Conservation (phyloP, 1,140 invertebrate species). For the Neuroterus valhalla region DNA sequence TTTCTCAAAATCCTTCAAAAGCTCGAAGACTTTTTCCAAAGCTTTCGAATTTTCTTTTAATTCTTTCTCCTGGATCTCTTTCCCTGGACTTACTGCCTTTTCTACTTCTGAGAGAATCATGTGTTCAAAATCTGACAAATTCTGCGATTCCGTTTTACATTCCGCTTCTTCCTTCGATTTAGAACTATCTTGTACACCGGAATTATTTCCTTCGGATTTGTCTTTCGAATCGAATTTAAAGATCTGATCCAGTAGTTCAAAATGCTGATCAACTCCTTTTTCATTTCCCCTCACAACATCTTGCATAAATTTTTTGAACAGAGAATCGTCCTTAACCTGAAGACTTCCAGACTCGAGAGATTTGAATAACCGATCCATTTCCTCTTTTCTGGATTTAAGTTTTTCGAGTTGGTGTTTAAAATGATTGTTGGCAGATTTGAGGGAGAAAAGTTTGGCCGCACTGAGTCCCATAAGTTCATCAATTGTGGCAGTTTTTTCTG, state of each 20-base stretch:
- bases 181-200: slow-evolving; percentile 36
- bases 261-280: no score
- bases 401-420: slow-evolving; percentile 55
- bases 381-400: slow-evolving; percentile 27
- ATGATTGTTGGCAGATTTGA: slow-evolving; percentile 56
- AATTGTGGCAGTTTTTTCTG: slow-evolving; percentile 49
- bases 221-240: no score
- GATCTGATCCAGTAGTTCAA: no score
- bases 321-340: background rate
- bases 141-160: slow-evolving; percentile 35
- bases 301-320: slow-evolving; percentile 36
- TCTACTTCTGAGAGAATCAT: slow-evolving; percentile 58
- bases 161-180: slow-evolving; percentile 39
- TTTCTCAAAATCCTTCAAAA: no score
- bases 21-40: no score
- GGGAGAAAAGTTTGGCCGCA: background rate
- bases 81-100: slow-evolving; percentile 35
- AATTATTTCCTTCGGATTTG: slow-evolving; percentile 25
- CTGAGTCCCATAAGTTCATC: slow-evolving; percentile 39
- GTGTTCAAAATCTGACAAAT: slow-evolving; percentile 48
- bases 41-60: no score
- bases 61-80: no score
- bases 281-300: slow-evolving; percentile 6
- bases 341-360: slow-evolving; percentile 32
- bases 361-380: background rate